Conservation (phyloP, 2,797 vertebrate genomes). For the Morelia viridis region DNA sequence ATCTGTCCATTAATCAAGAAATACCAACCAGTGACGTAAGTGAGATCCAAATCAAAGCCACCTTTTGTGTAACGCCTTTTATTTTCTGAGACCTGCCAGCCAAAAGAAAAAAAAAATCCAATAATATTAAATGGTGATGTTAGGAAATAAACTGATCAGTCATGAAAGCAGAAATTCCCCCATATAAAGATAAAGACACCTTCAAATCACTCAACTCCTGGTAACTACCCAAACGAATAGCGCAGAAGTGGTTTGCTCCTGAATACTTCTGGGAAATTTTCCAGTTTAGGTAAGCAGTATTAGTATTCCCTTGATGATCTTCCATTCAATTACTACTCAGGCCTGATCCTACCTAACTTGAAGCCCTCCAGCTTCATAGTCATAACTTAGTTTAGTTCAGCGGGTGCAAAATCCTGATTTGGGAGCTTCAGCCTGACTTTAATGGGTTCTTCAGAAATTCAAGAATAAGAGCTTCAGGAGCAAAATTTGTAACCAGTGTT, state of each 20-base stretch:
- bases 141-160: background rate
- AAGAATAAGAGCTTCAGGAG: background rate
- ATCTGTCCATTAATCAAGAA: background rate
- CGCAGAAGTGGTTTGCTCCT: background rate
- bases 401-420: background rate
- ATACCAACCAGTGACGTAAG: slow-evolving; percentile 89
- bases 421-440: background rate
- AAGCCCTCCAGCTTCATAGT: background rate
- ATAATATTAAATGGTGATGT: background rate
- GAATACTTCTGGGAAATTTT: background rate
- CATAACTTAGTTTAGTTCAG: background rate
- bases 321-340: no score
- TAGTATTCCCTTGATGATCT: background rate
- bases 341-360: background rate
- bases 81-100: slow-evolving; percentile 89
- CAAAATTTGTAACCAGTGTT: background rate
- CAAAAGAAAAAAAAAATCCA: slow-evolving; percentile 20
- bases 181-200: background rate
- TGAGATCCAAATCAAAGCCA: slow-evolving; percentile 96
- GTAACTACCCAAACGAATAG: background rate
- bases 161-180: background rate
- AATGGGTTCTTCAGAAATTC: background rate
- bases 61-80: slow-evolving; percentile 92
- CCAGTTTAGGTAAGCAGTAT: background rate
- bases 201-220: background rate